Evolutionary conservation across 2,888 invertebrate genomes (phyloP).

Genomic region (Macrophya annulata): DNA sequence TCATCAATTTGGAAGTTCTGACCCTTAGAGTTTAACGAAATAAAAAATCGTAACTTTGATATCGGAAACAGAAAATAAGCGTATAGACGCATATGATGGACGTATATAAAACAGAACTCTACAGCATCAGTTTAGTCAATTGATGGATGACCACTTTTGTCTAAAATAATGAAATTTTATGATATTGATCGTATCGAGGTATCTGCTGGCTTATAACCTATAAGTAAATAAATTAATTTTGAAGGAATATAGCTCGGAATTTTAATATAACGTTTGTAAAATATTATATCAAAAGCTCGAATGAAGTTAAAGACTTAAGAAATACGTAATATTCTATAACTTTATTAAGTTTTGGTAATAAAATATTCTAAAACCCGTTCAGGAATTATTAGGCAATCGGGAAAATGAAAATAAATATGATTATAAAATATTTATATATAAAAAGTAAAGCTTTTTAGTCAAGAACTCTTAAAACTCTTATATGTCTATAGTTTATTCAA

Average conservation of each 20-base stretch:
- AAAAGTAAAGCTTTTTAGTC: background rate
- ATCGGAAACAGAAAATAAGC: too few relatives aligned
- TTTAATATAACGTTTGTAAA: background rate
- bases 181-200: background rate
- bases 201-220: background rate
- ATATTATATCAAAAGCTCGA: background rate
- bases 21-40: too few relatives aligned
- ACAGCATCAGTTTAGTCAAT: background rate
- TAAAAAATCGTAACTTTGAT: too few relatives aligned
- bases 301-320: background rate
- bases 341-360: background rate
- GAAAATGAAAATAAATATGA: background rate
- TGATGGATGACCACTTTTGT: slow-evolving; percentile 1
- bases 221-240: background rate
- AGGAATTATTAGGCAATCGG: background rate
- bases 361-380: background rate
- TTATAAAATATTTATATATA: background rate
- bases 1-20: background rate
- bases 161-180: background rate
- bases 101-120: background rate
- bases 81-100: too few relatives aligned
- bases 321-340: background rate
- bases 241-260: background rate
- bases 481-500: background rate
- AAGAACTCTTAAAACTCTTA: background rate